Base-by-base conservation (phyloP, 1,140 invertebrate genomes). In the Solen grandis region DNA sequence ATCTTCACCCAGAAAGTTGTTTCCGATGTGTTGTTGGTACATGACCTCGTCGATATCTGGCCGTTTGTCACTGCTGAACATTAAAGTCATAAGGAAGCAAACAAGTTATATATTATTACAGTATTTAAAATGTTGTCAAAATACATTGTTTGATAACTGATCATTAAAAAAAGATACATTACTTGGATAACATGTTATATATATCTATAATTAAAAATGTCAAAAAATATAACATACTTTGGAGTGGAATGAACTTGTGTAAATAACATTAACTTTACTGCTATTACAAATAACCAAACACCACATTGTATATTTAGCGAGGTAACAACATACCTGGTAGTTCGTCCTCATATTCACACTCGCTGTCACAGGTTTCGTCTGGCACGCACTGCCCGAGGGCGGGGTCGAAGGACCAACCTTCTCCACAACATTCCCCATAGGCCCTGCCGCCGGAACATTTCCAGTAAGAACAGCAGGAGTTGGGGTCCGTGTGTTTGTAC, bases 391-490 rank as follows among this genome's bases (percentile, higher is more conserved):
- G 82, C 5, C 82, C 75, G 5, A 55, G 41, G 16, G n/a, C 3
- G 1, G 36, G 2, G 50, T 66, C 57, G 57, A 76, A 88, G 2
- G 75, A 69, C 13, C 59, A 81, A 5, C 84, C 85, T 16, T 62
- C 38, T 25, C 81, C 80, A 54, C 87, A 88, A 73, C 87, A 88
- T 16, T 66, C 33, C 25, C 85, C 85, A 5, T 27, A 41, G 2
- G 85, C 80, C 1, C 69, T 54, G n/a, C 75, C 35, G 4, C 35
- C 50, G 10, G 72, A 0, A 62, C 87, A 88, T 52, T 66, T 79
- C 78, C 75, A 85, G 76, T 88, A 85, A 29, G 81, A 55, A 5
- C 87, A 70, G 41, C 87, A 88, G 3, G 63, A 60, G 19, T 55
- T 46, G 16, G 63, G 59, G 13, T 46, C 50, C 2, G 22, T 54